Evolutionary conservation across 1,140 invertebrate species (phyloP), one percentile per base, ranked within the genome.

Genomic region (Aplysia californica): DNA sequence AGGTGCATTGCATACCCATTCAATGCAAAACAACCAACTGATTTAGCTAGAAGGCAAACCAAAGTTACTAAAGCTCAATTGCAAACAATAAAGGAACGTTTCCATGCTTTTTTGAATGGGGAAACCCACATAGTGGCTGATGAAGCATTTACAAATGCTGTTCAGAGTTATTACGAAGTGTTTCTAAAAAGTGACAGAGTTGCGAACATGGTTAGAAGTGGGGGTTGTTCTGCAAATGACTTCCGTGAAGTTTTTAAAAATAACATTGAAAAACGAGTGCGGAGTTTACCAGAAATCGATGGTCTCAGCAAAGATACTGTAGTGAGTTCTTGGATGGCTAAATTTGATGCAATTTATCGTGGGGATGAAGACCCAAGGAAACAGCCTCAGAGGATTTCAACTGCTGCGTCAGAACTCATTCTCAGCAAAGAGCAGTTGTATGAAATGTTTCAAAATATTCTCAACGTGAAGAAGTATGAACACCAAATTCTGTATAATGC

Each of bases 391-490:
- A 78, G 88, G 44, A 82, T 87, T 70, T 83, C 87, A 20, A 85
- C 87, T 59, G 86, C 88, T 75, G 85, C 89, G 33, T 87, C 88
- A 20, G 89, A 90, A 77, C 81, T 90, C 29, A 90, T 90, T 77
- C 84, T 91, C 2, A 91, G 86, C 73, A 91, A 91, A 83, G 89
- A 89, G 80, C 87, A 92, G 84, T 93, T 99, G 0, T 99, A 98
- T 91, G 98, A 99, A 91, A 98, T 99, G 96, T 99, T 99, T 91
- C 98, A 99, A 89, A 97, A 99, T 90, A 98, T 99, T 82, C 91
- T 99, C 76, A 94, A 95, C 58, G 95, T 99, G 18, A 99, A 99
- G 92, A 99, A 99, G 91, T 99, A 99, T 90, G 98, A 99, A 91
- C 98, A 99, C 91, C 98, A 99, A 91, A 94, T 99, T 84, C 93